Evolutionary conservation across 2,113 vertebrate genomes (phyloP).

Genomic region (Leuciscus idus): DNA sequence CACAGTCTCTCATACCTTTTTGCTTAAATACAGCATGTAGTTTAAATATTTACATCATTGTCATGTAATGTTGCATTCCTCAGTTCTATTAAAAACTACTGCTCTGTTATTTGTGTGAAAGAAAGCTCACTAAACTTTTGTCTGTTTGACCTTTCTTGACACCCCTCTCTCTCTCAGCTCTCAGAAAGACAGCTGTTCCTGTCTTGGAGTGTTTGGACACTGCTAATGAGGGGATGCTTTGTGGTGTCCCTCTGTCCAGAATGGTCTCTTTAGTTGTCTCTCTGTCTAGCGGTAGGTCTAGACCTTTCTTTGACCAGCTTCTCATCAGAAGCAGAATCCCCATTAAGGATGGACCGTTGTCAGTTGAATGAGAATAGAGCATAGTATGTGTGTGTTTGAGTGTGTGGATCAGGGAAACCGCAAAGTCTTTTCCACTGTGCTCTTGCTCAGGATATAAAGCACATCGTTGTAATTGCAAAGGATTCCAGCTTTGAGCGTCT

Average conservation of each 20-base stretch:
- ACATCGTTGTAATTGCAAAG: slow-evolving; percentile 35
- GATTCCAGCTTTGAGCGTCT: slow-evolving; percentile 41
- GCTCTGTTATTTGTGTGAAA: slow-evolving; percentile 29
- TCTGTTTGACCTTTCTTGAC: slow-evolving; percentile 52
- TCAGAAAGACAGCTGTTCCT: slow-evolving; percentile 59
- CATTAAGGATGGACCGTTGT: slow-evolving; percentile 45
- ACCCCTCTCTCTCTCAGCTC: slow-evolving; percentile 41
- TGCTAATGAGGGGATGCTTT: slow-evolving; percentile 61
- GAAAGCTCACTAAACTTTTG: slow-evolving; percentile 35
- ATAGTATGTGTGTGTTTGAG: slow-evolving; percentile 47
- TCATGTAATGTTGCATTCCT: slow-evolving; percentile 29
- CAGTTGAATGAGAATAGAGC: slow-evolving; percentile 55
- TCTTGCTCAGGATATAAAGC: slow-evolving; percentile 47
- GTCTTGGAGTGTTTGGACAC: slow-evolving; percentile 60
- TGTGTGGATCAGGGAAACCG: slow-evolving; percentile 36
- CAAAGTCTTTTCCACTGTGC: slow-evolving; percentile 24
- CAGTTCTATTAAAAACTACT: background rate
- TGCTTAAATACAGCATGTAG: background rate
- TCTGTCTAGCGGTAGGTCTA: slow-evolving; percentile 48
- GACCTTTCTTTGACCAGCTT: slow-evolving; percentile 42
- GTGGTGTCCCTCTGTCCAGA: slow-evolving; percentile 52
- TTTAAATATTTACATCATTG: background rate
- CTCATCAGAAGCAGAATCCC: slow-evolving; percentile 55
- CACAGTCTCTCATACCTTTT: background rate
- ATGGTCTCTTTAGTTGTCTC: slow-evolving; percentile 54